These are phyloP conservation scores for Cheilosia urbana DNA, from an alignment of 2,888 invertebrate species.

Conservation along the genomic window DNA sequence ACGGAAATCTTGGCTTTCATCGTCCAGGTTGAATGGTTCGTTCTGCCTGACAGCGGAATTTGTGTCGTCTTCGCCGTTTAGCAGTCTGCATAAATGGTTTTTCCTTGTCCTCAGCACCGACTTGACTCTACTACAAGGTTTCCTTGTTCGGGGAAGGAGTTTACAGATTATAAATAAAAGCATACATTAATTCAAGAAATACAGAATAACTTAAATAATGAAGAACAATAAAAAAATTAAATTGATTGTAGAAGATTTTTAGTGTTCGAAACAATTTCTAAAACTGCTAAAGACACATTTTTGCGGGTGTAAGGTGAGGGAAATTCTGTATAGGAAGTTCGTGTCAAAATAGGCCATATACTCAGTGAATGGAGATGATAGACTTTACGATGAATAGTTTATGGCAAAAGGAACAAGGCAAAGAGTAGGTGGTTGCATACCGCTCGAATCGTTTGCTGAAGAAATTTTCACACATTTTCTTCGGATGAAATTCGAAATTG, in stretches of 20 bases:
- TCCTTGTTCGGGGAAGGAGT: no score
- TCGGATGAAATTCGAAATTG: slow-evolving; percentile 62
- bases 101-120: no score
- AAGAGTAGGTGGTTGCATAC: slow-evolving; percentile 10
- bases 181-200: no score
- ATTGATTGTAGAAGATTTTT: neutral
- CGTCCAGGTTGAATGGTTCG: no score
- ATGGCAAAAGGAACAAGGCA: slow-evolving; percentile 43
- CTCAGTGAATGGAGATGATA: slow-evolving; percentile 64
- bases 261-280: neutral
- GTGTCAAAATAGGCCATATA: slow-evolving; percentile 60
- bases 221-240: no score
- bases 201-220: no score
- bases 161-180: no score
- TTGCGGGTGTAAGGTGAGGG: slow-evolving; percentile 15
- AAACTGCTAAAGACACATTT: neutral
- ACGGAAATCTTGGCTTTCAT: no score
- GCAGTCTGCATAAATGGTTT: no score
- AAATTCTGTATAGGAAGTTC: slow-evolving; percentile 28
- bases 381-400: slow-evolving; percentile 72
- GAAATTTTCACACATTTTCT: slow-evolving; percentile 51
- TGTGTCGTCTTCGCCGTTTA: no score
- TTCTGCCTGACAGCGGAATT: no score
- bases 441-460: slow-evolving; percentile 40
- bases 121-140: no score